Evolutionary conservation across 2,888 invertebrate genomes (phyloP).

Genomic region (Digitonthophagus gazella): DNA sequence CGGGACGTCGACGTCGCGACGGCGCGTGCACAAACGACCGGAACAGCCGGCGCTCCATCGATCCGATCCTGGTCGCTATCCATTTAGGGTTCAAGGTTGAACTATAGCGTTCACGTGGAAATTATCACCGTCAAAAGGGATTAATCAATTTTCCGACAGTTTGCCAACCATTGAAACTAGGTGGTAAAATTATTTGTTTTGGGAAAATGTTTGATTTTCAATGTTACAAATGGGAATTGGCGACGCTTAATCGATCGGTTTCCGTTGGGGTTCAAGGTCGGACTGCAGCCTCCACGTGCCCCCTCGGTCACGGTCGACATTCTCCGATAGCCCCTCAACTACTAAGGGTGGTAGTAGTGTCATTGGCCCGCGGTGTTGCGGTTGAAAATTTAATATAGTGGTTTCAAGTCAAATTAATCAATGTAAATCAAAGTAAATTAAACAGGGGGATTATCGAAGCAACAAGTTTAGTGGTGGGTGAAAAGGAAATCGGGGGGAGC

Average conservation of each 20-base stretch:
- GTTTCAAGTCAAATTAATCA: no score
- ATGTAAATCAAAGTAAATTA: no score
- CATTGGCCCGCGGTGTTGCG: background rate
- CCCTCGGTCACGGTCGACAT: constrained; percentile 1
- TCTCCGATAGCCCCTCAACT: background rate
- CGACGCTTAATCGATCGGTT: constrained; percentile 17
- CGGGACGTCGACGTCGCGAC: constrained; percentile 10
- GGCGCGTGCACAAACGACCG: constrained; percentile 13
- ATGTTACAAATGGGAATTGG: background rate
- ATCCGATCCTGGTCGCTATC: constrained; percentile 5
- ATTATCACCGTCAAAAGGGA: no score
- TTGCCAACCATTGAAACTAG: background rate
- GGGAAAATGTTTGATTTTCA: background rate
- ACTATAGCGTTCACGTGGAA: background rate
- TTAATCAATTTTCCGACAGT: background rate
- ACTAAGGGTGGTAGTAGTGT: constrained; percentile 11
- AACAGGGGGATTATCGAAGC: background rate
- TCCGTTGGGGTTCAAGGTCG: constrained; percentile 8
- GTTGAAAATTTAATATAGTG: no score
- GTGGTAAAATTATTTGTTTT: no score
- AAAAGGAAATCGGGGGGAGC: background rate
- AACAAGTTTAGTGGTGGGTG: background rate
- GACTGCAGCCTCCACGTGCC: constrained; percentile 6
- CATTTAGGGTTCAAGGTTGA: constrained; percentile 9
- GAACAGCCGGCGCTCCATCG: constrained; percentile 20